Conservation (phyloP, 1,140 invertebrate genomes). For the Drosophila melanogaster region Release_6_plus_ISO1_MT NT_037436.4:15526001-15526500, state of each 20-base stretch:
- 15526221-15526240: constrained; percentile 68
- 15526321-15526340: constrained; percentile 58
- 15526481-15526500: neutral
- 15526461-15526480: constrained; percentile 4
- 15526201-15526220: constrained; percentile 70
- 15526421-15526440: constrained; percentile 1
- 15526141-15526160: neutral
- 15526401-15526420: neutral
- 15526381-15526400: constrained; percentile 4
- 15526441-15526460: neutral
- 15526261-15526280: constrained; percentile 56
- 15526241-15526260: constrained; percentile 70
- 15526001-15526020: constrained; percentile 76
- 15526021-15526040: constrained; percentile 64
- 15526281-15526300: constrained; percentile 80
- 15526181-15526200: constrained; percentile 58
- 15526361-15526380: constrained; percentile 45
- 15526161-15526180: neutral
- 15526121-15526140: constrained; percentile 34
- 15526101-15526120: constrained; percentile 65
- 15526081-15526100: constrained; percentile 60
- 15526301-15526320: constrained; percentile 71
- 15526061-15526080: constrained; percentile 75
- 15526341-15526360: constrained; percentile 57
- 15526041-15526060: constrained; percentile 78